These are phyloP conservation scores for Theonella swinhoei DNA, from an alignment of 37 sponge, comb jelly and placozoan species.

Conservation along the genomic window DNA sequence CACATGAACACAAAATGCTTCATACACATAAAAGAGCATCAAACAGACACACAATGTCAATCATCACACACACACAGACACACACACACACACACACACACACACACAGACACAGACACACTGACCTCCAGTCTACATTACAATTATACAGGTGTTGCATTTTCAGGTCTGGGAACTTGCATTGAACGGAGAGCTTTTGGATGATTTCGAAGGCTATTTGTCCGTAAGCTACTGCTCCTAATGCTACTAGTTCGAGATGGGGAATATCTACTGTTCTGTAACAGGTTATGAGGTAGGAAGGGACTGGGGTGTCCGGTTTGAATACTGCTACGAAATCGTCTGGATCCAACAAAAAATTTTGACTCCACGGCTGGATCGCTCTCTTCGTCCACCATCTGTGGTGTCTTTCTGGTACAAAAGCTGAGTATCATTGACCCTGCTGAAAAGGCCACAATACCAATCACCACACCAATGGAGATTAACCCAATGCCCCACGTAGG, in stretches of 20 bases:
- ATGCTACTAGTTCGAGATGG: neutral
- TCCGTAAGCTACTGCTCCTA: neutral
- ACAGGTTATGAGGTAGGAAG: too few relatives aligned
- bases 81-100: too few relatives aligned
- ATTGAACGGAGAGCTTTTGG: neutral
- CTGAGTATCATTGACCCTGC: slow-evolving; percentile 45
- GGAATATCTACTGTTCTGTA: neutral
- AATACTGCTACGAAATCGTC: neutral
- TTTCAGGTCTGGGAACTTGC: neutral
- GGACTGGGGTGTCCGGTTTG: neutral
- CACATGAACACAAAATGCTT: too few relatives aligned
- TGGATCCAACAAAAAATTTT: neutral
- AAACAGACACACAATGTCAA: too few relatives aligned
- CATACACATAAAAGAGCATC: too few relatives aligned
- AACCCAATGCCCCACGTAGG: slow-evolving; percentile 51
- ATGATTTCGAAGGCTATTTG: neutral
- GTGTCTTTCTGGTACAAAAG: slow-evolving; percentile 16
- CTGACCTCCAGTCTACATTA: too few relatives aligned
- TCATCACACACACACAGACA: too few relatives aligned
- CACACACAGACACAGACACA: too few relatives aligned
- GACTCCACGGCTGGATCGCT: neutral
- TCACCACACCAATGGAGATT: slow-evolving; percentile 61
- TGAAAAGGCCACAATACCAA: slow-evolving; percentile 64
- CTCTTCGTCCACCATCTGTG: neutral
- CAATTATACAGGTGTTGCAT: neutral